phyloP scores from a whole-genome alignment of 2,113 vertebrate species.

The Lepidothrix coronata region DNA sequence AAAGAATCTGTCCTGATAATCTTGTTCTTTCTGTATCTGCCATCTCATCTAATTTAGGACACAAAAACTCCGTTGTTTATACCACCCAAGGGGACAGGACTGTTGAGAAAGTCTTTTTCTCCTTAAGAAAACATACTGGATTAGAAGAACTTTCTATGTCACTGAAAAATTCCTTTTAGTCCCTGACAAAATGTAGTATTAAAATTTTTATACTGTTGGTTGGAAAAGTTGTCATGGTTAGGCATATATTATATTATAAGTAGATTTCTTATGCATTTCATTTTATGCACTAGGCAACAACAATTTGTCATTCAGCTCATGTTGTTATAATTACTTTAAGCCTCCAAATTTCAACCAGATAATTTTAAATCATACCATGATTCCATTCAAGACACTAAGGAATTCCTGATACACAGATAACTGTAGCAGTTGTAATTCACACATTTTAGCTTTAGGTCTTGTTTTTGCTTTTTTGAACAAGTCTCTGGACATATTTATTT shows the following conservation, averaged over 20 bases:
- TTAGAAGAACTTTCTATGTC: background rate
- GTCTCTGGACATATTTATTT: background rate
- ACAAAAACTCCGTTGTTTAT: background rate
- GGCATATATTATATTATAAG: background rate
- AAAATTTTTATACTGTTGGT: background rate
- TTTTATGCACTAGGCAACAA: background rate
- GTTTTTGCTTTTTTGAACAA: background rate
- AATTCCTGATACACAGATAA: background rate
- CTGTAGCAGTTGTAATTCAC: background rate
- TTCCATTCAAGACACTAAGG: background rate
- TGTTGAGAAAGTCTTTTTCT: background rate
- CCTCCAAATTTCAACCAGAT: background rate
- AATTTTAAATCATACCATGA: background rate
- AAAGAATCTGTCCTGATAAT: background rate
- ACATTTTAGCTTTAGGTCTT: background rate
- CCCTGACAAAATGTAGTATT: background rate
- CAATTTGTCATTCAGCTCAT: background rate
- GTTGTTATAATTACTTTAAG: background rate
- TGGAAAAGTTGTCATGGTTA: background rate
- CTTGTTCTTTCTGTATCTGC: background rate
- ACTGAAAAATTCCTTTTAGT: background rate
- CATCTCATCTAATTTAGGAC: background rate
- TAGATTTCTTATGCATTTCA: background rate
- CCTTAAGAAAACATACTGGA: background rate
- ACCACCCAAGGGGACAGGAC: background rate